phyloP scores from a whole-genome alignment of 2,888 invertebrate species.

The Siphlonurus alternatus region DNA sequence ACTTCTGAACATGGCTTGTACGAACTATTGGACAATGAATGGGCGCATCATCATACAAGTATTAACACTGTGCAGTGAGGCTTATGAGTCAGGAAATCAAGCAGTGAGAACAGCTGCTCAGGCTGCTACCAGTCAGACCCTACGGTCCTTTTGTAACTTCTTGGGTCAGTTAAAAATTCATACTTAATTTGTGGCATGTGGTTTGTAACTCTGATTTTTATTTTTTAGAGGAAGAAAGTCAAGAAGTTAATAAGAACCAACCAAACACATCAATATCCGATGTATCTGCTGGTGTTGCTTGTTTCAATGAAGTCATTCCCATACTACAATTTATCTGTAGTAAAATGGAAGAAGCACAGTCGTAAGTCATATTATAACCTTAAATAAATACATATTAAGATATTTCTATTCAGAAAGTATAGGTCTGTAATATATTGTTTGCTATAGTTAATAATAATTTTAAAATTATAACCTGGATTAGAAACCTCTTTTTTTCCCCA shows the following conservation, averaged over 20 bases:
- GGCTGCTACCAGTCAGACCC: constrained; percentile 77
- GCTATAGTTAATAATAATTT: background rate
- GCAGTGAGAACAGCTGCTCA: constrained; percentile 73
- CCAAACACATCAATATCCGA: constrained; percentile 10
- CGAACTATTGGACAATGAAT: constrained; percentile 76
- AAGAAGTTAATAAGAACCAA: constrained; percentile 39
- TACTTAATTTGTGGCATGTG: background rate
- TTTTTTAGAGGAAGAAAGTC: constrained; percentile 53
- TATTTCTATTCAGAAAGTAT: background rate
- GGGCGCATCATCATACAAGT: constrained; percentile 76
- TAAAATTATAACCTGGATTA: background rate
- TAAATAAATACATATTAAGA: no score
- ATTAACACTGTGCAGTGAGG: constrained; percentile 68
- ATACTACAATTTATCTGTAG: constrained; percentile 80
- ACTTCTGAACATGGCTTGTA: constrained; percentile 72
- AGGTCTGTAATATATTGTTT: background rate
- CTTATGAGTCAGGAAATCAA: constrained; percentile 58
- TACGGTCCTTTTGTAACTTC: constrained; percentile 71
- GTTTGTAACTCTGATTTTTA: background rate
- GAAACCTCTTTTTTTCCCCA: no score
- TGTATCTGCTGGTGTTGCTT: constrained; percentile 46
- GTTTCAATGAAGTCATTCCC: constrained; percentile 79
- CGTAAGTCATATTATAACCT: constrained; percentile 31
- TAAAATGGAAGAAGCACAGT: constrained; percentile 62
- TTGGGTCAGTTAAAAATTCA: constrained; percentile 34